Evolutionary conservation across 37 sponge, comb jelly and placozoan species (phyloP), one percentile per base, ranked within the genome.

Genomic region (Cliona cf. orientalis): DNA sequence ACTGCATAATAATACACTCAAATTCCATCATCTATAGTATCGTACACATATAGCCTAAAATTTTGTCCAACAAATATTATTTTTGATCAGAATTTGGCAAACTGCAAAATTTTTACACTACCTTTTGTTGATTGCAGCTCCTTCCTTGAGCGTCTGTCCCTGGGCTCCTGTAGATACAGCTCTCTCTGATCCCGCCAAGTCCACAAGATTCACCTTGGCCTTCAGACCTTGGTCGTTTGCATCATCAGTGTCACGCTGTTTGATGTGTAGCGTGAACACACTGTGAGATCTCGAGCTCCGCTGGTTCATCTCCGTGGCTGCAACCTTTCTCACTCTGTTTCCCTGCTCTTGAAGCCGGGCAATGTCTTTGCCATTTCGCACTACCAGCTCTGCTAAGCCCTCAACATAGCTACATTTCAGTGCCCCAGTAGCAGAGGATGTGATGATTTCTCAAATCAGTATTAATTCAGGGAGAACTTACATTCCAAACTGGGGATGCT

Each of bases 291-390:
- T 68, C 11, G 69, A 68, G 42, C 69, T 68, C 23, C 85, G 42
- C 55, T 72, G 73, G 55, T 46, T 72, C 55, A 72, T 72, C 12
- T 26, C 78, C 33, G 65, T 78, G 25, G 84, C 58, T 37, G 69
- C 69, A 19, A 68, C 69, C 69, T 68, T 68, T 68, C 69, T 68
- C 6, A 68, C 69, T 68, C 69, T 34, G 41, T 68, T 68, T 68
- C 69, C 69, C n/a, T 68, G 69, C 69, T 37, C 41, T 23, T 68
- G 69, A 31, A 68, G 41, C 36, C 23, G 69, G 4, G 38, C 69
- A 36, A 68, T 68, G n/a, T 38, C 42, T 14, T 39, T 68, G 5
- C 63, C 63, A n/a, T n/a, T 61, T 28, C 63, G 12, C 25, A 61
- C 63, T n/a, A 61, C 63, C 63, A 61, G 63, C 63, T 61, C 63